Base-by-base conservation (phyloP, 2,113 vertebrate genomes). In the Chloroceryle aenea region DNA sequence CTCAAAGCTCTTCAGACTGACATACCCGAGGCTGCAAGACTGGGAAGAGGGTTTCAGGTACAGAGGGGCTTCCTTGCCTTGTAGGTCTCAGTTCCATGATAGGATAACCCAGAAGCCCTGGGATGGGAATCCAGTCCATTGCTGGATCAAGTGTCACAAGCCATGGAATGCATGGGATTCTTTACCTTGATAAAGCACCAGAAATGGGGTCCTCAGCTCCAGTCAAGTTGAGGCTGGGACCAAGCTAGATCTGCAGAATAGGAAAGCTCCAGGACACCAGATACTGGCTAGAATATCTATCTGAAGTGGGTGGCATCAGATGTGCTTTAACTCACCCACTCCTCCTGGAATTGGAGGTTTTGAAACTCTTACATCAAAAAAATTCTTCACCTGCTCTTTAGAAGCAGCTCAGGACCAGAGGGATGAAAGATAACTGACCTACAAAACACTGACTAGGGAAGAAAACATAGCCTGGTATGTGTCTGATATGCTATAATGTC, bases 101-200 rank as follows among this genome's bases (percentile, higher is more conserved):
- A 68, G 52, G 32, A 40, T 40, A 12, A 72, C 64, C 10, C 36
- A 85, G 61, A 73, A 90, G 15, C 20, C 48, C 14, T 56, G 26
- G 36, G 15, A 18, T 12, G 36, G n/a, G 43, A 92, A 64, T 61
- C 32, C 12, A 58, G 59, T 25, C 45, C 20, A 25, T 30, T 75
- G 25, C 71, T 76, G 48, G 29, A 85, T 79, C 34, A 59, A 77
- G 32, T 34, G 47, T 19, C 30, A 30, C 0, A 4, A 86, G 53
- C 6, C 8, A 16, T n/a, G 19, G 52, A 62, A 77, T 27, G 74
- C 15, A 48, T 0, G 0, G 12, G 7, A 10, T 12, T 53, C 12
- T 67, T 45, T 75, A 27, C 20, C 48, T 12, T 77, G 14, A 16
- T 22, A 26, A 85, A 16, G 40, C 30, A 53, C 11, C 52, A 79